Evolutionary conservation across 2,888 invertebrate species (phyloP), one percentile per base, ranked within the genome.

Genomic region (Papilio protenor): DNA sequence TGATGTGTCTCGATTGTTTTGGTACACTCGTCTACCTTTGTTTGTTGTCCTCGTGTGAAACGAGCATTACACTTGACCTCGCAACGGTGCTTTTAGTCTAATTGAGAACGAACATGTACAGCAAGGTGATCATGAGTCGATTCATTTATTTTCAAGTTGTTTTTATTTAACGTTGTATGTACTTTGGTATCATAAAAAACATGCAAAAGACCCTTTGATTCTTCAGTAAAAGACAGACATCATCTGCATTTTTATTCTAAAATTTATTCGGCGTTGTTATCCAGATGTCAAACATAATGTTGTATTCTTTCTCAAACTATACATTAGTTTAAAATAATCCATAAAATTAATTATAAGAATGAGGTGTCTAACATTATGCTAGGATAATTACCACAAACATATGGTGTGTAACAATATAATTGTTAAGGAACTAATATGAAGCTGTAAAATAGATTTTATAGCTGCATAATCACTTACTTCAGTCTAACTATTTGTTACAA

Each of bases 21-120:
- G 16, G 18, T 18, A 14, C 2, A 55, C 55, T 6, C 8, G 18
- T 55, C 55, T 55, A n/a, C n/a, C n/a, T 55, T 8, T 10, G 1
- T 2, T 55, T 40, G 5, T 33, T 33, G 23, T 8, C 57, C 23
- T 57, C 21, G 23, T 57, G 23, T 57, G 23, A 57, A 57, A 57
- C 49, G 14, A 2, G 49, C 57, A 57, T 57, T 87, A 86, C 86
- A 87, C 87, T 88, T 90, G 89, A 90, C 88, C 86, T 82, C 79
- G 80, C 81, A 89, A 87, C 89, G 87, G 90, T 86, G 85, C 64
- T 81, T 82, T 76, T 47, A 66, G 40, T 79, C 49, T 74, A 79
- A 66, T 72, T 77, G 64, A 47, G 27, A 66, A 49, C 71, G 55
- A 71, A 77, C 49, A 49, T 61, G 74, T n/a, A 16, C 21, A 40